A percentile compares a stretch with the other conserved stretches of the same genome.
These are phyloP conservation scores for Drosophila subpulchrella DNA, from an alignment of 1,140 invertebrate genomes.

Conservation along the genomic window DNA sequence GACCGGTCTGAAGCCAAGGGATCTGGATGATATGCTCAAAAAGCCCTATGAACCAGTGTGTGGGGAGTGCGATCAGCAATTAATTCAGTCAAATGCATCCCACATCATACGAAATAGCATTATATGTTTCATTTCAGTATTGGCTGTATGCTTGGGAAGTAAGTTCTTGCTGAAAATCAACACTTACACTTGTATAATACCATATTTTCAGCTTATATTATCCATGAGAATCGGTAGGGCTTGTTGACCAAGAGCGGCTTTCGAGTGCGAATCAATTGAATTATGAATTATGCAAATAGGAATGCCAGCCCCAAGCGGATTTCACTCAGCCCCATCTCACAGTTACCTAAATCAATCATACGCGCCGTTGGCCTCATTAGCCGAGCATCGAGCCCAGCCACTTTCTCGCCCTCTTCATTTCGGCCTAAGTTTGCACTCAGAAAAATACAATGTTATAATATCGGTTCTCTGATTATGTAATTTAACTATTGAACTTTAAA, in stretches of 20 bases:
- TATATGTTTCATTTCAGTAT: neutral
- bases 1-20: neutral
- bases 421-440: neutral
- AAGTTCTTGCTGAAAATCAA: neutral
- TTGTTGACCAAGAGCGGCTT: neutral
- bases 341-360: constrained; percentile 66
- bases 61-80: neutral
- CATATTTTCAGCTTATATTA: constrained; percentile 1
- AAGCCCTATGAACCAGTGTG: constrained; percentile 5
- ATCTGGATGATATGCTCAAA: neutral
- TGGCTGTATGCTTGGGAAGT: neutral
- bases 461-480: too few species aligned
- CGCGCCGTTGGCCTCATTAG: constrained; percentile 62
- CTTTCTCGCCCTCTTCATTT: neutral
- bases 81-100: rapidly evolving
- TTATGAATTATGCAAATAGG: constrained; percentile 68
- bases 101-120: neutral
- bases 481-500: too few species aligned
- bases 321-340: constrained; percentile 6
- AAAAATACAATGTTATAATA: neutral
- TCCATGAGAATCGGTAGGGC: neutral
- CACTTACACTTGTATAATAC: too few species aligned
- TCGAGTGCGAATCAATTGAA: constrained; percentile 31
- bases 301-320: constrained; percentile 42
- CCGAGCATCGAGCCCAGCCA: constrained; percentile 10